Conservation (phyloP, 2,113 vertebrate species). For the Elaphurus davidianus region DNA sequence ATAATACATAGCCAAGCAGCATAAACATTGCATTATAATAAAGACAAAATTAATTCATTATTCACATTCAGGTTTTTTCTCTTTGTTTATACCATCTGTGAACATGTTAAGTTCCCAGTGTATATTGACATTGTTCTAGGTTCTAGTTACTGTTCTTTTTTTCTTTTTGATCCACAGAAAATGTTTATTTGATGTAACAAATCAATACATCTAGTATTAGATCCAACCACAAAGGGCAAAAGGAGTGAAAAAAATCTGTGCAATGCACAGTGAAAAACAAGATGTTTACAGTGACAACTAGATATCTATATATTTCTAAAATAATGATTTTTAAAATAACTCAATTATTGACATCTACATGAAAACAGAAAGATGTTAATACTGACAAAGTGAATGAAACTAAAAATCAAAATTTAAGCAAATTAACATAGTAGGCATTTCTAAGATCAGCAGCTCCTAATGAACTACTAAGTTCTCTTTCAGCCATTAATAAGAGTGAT, state of each 20-base stretch:
- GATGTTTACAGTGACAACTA: conserved; percentile 80
- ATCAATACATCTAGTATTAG: conserved; percentile 95
- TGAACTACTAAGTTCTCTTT: not conserved
- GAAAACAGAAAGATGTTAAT: conserved; percentile 85
- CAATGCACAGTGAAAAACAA: conserved; percentile 86
- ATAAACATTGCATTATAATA: not conserved
- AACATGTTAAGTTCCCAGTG: not conserved
- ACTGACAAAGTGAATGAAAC: conserved; percentile 90
- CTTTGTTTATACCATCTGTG: not conserved
- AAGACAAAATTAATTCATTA: not conserved
- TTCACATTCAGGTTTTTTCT: not conserved
- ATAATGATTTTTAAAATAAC: conserved; percentile 85
- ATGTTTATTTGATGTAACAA: conserved; percentile 93
- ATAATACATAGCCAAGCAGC: not conserved
- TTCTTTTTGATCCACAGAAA: conserved; percentile 87
- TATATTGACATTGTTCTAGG: not conserved
- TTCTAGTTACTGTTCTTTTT: not conserved
- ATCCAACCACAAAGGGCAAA: conserved; percentile 88
- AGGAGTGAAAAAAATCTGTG: conserved; percentile 83
- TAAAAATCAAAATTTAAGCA: conserved; percentile 86
- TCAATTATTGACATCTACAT: conserved; percentile 84
- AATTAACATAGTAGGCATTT: conserved; percentile 83
- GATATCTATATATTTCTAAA: conserved; percentile 76
- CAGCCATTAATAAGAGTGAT: not conserved
- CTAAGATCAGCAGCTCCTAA: not conserved